Percentiles rank a stretch among this genome's conserved stretches.
phyloP scores from a whole-genome alignment of 2,113 vertebrate species.

The Gallinago paraguaiae region DNA sequence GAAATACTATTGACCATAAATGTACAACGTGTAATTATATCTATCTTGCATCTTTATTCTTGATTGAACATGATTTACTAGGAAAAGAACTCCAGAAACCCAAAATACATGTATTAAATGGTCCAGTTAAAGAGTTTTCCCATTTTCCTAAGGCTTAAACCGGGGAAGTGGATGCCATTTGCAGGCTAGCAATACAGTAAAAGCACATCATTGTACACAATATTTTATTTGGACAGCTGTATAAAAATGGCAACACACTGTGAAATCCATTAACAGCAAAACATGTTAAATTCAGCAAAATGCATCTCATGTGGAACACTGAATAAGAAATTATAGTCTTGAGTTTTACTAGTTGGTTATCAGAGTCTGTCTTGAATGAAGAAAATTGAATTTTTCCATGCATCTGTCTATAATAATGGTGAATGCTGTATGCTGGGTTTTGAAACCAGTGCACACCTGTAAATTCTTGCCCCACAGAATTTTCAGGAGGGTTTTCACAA shows the following conservation, averaged over 20 bases:
- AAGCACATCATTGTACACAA: conserved; percentile 42
- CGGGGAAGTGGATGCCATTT: background rate
- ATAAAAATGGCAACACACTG: conserved; percentile 66
- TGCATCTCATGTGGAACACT: conserved; percentile 63
- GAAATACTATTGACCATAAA: background rate
- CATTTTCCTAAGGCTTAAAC: conserved; percentile 9
- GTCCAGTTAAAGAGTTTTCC: background rate
- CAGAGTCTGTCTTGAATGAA: conserved; percentile 43
- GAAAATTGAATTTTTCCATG: conserved; percentile 33
- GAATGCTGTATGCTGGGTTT: background rate
- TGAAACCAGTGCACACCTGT: background rate
- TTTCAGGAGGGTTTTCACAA: background rate
- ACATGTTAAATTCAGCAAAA: conserved; percentile 68
- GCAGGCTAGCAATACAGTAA: conserved; percentile 15
- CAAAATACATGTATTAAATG: background rate
- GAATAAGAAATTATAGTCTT: conserved; percentile 63
- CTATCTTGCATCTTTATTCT: background rate
- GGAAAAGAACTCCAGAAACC: background rate
- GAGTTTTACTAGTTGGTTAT: conserved; percentile 66
- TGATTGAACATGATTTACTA: background rate
- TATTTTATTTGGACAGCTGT: conserved; percentile 63
- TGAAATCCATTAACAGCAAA: conserved; percentile 70
- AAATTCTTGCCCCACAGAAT: background rate
- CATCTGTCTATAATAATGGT: background rate
- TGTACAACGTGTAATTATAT: background rate